A percentile compares a stretch with the other conserved stretches of the same genome.
phyloP scores from a whole-genome alignment of 2,797 vertebrate genomes.

The Nannoperca australis region DNA sequence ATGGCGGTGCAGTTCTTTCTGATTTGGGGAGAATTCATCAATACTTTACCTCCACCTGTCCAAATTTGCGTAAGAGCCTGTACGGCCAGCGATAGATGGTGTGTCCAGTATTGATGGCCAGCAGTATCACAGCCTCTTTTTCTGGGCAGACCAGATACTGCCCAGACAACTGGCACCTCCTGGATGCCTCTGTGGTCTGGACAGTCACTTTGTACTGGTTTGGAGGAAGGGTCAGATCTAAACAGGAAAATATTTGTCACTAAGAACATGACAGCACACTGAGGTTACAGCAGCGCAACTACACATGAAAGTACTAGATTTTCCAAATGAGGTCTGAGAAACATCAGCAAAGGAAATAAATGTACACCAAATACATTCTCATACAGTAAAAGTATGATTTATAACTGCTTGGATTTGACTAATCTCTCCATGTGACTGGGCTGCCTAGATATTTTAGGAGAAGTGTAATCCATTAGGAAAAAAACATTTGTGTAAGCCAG shows the following conservation, averaged over 20 bases:
- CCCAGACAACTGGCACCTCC: conserved; percentile 87
- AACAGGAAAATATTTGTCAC: conserved; percentile 3
- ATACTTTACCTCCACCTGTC: conserved; percentile 88
- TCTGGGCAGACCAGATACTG: conserved; percentile 84
- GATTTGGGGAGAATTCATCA: not conserved
- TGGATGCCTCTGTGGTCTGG: conserved; percentile 84
- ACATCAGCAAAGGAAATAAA: conserved; percentile 31
- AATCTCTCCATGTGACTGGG: conserved; percentile 48
- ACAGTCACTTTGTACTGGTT: conserved; percentile 86
- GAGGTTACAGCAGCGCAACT: not conserved
- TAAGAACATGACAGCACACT: conserved; percentile 5
- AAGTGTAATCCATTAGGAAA: conserved; percentile 63
- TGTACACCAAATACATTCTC: conserved; percentile 21
- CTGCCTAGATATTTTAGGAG: conserved; percentile 36
- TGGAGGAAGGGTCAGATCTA: conserved; percentile 47
- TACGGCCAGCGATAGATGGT: conserved; percentile 90
- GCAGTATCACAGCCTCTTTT: conserved; percentile 81
- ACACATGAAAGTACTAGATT: not conserved
- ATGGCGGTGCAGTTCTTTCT: not conserved
- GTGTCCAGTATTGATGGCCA: conserved; percentile 68
- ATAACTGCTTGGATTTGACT: conserved; percentile 42
- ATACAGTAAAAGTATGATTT: conserved; percentile 28
- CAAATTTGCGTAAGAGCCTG: conserved; percentile 88
- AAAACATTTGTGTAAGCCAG: conserved; percentile 58
- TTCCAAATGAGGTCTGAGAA: not conserved